Base-by-base conservation (phyloP, 2,113 vertebrate species). In the Hoplias malabaricus region DNA sequence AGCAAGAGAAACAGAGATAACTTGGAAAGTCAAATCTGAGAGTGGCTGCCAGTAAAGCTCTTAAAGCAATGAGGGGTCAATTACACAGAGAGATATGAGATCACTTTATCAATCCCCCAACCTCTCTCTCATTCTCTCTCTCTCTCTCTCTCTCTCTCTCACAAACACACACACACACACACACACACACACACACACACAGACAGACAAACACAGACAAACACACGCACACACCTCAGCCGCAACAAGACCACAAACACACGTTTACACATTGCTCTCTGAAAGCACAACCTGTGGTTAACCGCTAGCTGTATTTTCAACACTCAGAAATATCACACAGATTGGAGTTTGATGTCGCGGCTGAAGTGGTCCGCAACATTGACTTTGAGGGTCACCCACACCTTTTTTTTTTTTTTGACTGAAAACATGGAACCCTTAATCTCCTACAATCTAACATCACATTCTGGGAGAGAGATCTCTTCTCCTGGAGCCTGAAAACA, bases 11-110 rank as follows among this genome's bases (percentile, higher is more conserved):
- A 87, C 48, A 50, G 34, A 66, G 75, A 89, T 85, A 85, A 25
- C 63, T 76, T 86, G 80, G 75, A 80, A 84, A 82, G 75, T 69
- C 50, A 68, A 76, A 38, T 63, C 50, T 40, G 78, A 62, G 75
- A 70, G 78, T 38, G 70, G 75, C 86, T 90, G 91, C 90, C 91
- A 93, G 89, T 86, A 89, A 88, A 80, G 85, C 87, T 90, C 90
- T 92, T 92, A 90, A 88, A 90, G 88, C 88, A 92, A 92, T 91
- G 88, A 92, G 87, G 80, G 89, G 89, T 92, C 90, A 89, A 90
- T 92, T 92, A 92, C 84, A 81, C 84, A 84, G 76, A 80, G 77
- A 87, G 83, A 88, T 88, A 84, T 85, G 77, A 75, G 78, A 81
- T 81, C 79, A 61, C 66, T 81, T 84, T 75, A 85, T 87, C 80